phyloP scores from a whole-genome alignment of 2,888 invertebrate genomes.

The Noctua comes region DNA sequence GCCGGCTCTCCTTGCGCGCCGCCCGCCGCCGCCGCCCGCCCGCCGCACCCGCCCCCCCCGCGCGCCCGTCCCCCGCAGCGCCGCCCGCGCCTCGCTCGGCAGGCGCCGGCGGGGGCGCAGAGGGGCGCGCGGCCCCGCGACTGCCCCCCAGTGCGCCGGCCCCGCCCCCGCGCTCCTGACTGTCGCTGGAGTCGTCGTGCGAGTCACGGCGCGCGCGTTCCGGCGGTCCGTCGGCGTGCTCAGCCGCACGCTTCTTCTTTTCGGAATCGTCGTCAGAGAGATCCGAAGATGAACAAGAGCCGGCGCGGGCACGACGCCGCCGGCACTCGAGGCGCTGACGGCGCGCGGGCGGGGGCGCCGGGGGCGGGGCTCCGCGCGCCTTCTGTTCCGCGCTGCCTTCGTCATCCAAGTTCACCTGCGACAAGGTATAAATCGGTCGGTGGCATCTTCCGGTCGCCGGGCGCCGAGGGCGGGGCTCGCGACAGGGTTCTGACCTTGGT shows the following conservation, averaged over 20 bases:
- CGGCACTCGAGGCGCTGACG: conserved; percentile 83
- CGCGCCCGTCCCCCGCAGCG: conserved; percentile 72
- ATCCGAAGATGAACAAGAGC: conserved; percentile 98
- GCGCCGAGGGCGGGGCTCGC: conserved; percentile 25
- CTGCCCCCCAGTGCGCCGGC: conserved; percentile 84
- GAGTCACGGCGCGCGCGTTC: conserved; percentile 94
- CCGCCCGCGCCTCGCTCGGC: conserved; percentile 72
- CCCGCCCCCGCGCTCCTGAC: conserved; percentile 94
- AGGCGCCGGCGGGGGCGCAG: conserved; percentile 70
- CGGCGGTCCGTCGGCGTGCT: conserved; percentile 90
- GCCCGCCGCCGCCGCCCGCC: conserved; percentile 81
- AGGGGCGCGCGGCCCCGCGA: conserved; percentile 63
- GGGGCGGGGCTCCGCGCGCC: conserved; percentile 74
- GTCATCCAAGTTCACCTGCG: conserved; percentile 81
- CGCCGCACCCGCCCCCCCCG: conserved; percentile 63
- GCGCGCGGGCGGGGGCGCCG: conserved; percentile 81
- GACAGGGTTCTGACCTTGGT: conserved; percentile 78
- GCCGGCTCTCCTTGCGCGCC: conserved; percentile 85
- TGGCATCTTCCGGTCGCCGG: conserved; percentile 39
- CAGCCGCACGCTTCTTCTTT: conserved; percentile 94
- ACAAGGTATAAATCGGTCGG: conserved; percentile 43
- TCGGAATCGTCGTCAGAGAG: conserved; percentile 97
- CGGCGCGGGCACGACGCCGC: conserved; percentile 86
- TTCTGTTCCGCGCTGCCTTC: conserved; percentile 69
- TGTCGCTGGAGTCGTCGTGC: conserved; percentile 96